phyloP scores from a whole-genome alignment of 2,113 vertebrate genomes.

The Hemicordylus capensis region DNA sequence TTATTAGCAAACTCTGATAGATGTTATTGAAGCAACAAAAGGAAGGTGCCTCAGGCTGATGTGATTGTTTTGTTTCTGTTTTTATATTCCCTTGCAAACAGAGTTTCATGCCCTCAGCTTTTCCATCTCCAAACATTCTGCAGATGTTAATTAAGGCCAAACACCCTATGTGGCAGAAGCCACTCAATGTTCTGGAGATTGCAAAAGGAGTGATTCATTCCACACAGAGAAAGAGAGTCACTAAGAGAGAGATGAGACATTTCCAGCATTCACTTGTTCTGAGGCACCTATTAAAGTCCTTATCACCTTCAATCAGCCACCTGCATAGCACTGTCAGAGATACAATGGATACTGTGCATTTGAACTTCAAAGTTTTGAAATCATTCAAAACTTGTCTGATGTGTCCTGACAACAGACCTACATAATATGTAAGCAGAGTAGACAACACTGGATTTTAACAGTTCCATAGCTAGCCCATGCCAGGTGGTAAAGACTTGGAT shows the following conservation, averaged over 20 bases:
- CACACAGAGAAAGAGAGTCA: not conserved
- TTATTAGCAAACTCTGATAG: not conserved
- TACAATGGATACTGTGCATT: not conserved
- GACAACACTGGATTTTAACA: not conserved
- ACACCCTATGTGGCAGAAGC: not conserved
- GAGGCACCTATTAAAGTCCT: not conserved
- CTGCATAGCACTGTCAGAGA: not conserved
- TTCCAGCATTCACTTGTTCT: not conserved
- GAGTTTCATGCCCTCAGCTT: not conserved
- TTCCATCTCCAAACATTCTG: slow-evolving; percentile 19
- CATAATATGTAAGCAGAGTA: not conserved
- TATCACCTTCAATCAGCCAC: not conserved
- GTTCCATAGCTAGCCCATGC: not conserved
- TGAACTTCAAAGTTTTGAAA: not conserved
- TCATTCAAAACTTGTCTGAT: not conserved
- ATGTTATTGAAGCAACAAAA: not conserved
- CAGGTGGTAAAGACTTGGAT: not conserved
- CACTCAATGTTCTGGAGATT: not conserved
- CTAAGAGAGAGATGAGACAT: not conserved
- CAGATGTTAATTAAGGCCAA: not conserved
- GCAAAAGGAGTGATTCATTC: not conserved
- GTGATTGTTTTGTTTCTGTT: not conserved
- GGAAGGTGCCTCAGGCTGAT: not conserved
- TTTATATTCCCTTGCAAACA: not conserved
- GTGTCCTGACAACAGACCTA: no score